phyloP scores from a whole-genome alignment of 2,113 vertebrate species.

The Oxyura jamaicensis region DNA sequence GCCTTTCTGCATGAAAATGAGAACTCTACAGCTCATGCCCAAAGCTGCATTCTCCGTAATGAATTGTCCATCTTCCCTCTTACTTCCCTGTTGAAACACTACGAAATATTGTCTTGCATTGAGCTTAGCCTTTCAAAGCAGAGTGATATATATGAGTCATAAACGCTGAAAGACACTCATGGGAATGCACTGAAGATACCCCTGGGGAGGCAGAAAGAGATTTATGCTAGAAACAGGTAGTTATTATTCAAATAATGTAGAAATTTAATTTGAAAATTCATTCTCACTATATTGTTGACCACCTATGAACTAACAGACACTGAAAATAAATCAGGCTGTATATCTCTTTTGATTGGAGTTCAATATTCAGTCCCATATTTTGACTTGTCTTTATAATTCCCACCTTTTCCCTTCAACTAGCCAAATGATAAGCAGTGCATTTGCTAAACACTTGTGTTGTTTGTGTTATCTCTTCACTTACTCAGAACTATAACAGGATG shows the following conservation, averaged over 20 bases:
- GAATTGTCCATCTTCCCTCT: neutral
- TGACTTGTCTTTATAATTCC: conserved; percentile 28
- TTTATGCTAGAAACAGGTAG: neutral
- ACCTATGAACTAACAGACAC: neutral
- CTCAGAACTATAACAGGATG: conserved; percentile 44
- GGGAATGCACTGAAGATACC: neutral
- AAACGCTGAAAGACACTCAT: neutral
- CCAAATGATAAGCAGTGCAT: conserved; percentile 13
- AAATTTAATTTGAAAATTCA: neutral
- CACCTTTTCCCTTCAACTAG: neutral
- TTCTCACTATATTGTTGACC: neutral
- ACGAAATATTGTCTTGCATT: neutral
- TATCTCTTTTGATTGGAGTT: conserved; percentile 2
- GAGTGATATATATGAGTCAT: neutral
- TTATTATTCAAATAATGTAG: conserved; percentile 33
- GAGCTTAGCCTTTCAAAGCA: conserved; percentile 1
- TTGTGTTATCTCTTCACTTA: conserved; percentile 34
- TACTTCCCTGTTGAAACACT: neutral
- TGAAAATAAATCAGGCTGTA: neutral
- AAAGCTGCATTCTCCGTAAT: neutral
- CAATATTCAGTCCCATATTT: neutral
- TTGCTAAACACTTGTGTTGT: conserved; percentile 21
- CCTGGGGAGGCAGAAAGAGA: neutral
- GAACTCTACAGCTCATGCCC: neutral
- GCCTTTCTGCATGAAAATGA: conserved; percentile 8